Percentiles rank a stretch among this genome's conserved stretches.
These are phyloP conservation scores for Lagodon rhomboides DNA, from an alignment of 2,797 vertebrate species.

Conservation along the genomic window DNA sequence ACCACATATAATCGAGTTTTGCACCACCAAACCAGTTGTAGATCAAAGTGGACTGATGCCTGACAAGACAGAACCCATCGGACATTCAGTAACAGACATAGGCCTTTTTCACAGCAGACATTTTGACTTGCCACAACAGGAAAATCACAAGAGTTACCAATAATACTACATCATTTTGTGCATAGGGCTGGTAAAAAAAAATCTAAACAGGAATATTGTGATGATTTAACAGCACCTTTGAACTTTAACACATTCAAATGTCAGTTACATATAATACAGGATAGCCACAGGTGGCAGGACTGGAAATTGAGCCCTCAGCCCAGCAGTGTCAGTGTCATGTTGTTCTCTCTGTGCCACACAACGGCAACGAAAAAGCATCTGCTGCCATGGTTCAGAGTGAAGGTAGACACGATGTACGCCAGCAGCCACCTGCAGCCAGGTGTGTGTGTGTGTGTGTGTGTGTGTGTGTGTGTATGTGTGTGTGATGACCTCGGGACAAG, in stretches of 20 bases:
- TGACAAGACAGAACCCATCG: background rate
- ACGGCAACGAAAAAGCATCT: conserved; percentile 24
- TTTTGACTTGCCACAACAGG: too few relatives aligned
- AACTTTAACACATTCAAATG: background rate
- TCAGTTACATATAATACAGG: background rate
- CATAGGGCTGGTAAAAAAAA: background rate
- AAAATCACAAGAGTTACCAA: too few relatives aligned
- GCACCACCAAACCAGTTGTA: too few relatives aligned
- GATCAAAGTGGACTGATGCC: too few relatives aligned
- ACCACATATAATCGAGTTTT: too few relatives aligned
- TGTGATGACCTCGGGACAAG: conserved; percentile 63
- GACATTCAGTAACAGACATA: too few relatives aligned
- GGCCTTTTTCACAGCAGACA: too few relatives aligned
- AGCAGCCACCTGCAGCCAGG: conserved; percentile 46
- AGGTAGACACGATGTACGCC: conserved; percentile 22
- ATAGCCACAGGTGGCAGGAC: conserved; percentile 16
- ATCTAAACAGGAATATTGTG: background rate
- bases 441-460: conserved; percentile 35
- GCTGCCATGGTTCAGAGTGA: conserved; percentile 36
- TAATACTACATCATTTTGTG: background rate
- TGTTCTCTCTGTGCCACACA: conserved; percentile 25
- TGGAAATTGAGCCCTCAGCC: conserved; percentile 14
- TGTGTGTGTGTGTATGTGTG: conserved; percentile 16
- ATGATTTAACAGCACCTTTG: background rate
- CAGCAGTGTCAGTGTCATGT: conserved; percentile 13